phyloP scores from a whole-genome alignment of 2,113 vertebrate species.

The Irena cyanogastra region DNA sequence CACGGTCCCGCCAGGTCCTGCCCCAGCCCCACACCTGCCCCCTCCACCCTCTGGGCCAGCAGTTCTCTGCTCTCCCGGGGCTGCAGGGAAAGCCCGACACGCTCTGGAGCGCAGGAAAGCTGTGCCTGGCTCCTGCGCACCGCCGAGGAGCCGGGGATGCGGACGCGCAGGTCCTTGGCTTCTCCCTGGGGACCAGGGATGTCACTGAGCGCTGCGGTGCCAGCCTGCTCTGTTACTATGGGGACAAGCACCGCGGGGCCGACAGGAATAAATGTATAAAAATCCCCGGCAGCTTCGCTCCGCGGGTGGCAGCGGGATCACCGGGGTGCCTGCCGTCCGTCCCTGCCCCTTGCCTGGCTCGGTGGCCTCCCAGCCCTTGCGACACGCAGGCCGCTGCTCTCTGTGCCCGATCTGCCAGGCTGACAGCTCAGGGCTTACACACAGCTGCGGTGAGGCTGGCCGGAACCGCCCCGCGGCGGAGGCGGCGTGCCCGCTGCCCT shows the following conservation, averaged over 20 bases:
- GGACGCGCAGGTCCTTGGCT: rapidly evolving
- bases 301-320: rapidly evolving
- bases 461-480: neutral
- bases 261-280: neutral
- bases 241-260: neutral
- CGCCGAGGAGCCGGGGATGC: rapidly evolving
- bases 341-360: neutral
- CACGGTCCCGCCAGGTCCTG: neutral
- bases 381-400: rapidly evolving
- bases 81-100: rapidly evolving
- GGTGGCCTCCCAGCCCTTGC: neutral
- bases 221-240: neutral
- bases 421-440: neutral
- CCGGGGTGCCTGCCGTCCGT: neutral
- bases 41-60: rapidly evolving
- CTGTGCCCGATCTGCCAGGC: neutral
- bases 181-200: neutral
- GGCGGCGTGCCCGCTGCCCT: neutral
- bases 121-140: rapidly evolving
- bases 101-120: neutral
- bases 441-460: neutral
- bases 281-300: neutral
- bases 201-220: neutral
- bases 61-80: neutral
- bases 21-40: neutral